Evolutionary conservation across 2,797 vertebrate genomes (phyloP), one percentile per base, ranked within the genome.

Genomic region (Sciaenops ocellatus): DNA sequence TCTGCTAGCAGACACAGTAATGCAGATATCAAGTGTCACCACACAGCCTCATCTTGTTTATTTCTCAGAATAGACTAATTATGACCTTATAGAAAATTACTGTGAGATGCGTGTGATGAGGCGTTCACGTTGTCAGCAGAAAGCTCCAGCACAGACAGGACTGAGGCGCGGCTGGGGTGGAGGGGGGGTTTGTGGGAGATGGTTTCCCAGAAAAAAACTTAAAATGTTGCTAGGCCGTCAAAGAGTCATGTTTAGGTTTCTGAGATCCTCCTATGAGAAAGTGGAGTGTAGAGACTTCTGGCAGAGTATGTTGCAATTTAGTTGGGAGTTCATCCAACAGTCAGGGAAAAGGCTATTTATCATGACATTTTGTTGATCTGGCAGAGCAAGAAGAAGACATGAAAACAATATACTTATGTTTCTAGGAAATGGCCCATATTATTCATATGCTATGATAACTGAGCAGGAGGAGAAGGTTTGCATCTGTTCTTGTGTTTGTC

Each of bases 291-390:
- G 59, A 79, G 54, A 56, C 52, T 60, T 85, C 67, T 91, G 82
- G 84, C 76, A 62, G 50, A 65, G 46, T 56, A 79, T 74, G 76
- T 72, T 86, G 86, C 60, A 84, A 79, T 87, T 85, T 86, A 50
- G 81, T 60, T 82, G 59, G 84, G 85, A 89, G 89, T 89, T 93
- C 85, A 90, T 88, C 89, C 91, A 91, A 83, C 75, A 89, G 89
- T 92, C 82, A 88, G 41, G 54, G 15, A 22, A 28, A 61, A 84
- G 74, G 87, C 20, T 69, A 78, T 93, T 79, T 87, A 81, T 89
- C 80, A 85, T 55, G 54, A 78, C 13, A 55, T 68, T 56, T 28
- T 67, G 59, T 70, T 66, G 55, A 84, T 76, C 44, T 76, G 62
- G 57, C 51, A 69, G 54, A 78, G 42, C 66, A 62, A 44, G 8